Evolutionary conservation across 2,113 vertebrate species (phyloP), one percentile per base, ranked within the genome.

Genomic region (Anarrhichthys ocellatus): DNA sequence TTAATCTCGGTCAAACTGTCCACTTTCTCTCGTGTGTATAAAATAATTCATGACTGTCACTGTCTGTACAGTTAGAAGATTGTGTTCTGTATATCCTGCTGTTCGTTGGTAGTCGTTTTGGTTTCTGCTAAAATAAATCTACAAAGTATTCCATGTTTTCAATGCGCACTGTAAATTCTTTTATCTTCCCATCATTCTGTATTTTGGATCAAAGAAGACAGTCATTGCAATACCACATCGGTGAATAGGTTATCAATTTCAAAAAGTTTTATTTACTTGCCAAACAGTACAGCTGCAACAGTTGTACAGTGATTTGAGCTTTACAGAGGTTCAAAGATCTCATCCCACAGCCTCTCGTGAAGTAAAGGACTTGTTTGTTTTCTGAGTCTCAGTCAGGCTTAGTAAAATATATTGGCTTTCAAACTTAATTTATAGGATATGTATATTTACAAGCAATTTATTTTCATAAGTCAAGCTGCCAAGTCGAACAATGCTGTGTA

Each of bases 201-300:
- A 38, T 63, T 20, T 61, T 29, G 13, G 15, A 29, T 38, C 7
- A 62, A 22, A 56, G 38, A 42, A 29, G 59, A 61, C 3, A 72
- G 72, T 32, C 22, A 68, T 13, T 46, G 8, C 32, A 38, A 14
- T 1, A 10, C 5, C 48, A 82, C 8, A 59, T 50, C 61, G 67
- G 3, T 20, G 5, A 62, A 27, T 59, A 74, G 18, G 1, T 75
- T 80, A 87, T 78, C 71, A 80, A 79, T 77, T 34, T 90, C 77
- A 83, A 89, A 89, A 84, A 48, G 61, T 71, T 91, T 94, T 95
- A 91, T 95, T 96, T 93, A 91, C 89, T 95, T 95, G 89, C 91
- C 95, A 93, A 93, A 92, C 81, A 56, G 58, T 74, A 78, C 89
- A 74, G 69, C 88, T 92, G 92, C 88, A 92, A 95, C 93, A 86